These are phyloP conservation scores for Myodes glareolus DNA, from an alignment of 2,113 vertebrate genomes.

Conservation along the genomic window DNA sequence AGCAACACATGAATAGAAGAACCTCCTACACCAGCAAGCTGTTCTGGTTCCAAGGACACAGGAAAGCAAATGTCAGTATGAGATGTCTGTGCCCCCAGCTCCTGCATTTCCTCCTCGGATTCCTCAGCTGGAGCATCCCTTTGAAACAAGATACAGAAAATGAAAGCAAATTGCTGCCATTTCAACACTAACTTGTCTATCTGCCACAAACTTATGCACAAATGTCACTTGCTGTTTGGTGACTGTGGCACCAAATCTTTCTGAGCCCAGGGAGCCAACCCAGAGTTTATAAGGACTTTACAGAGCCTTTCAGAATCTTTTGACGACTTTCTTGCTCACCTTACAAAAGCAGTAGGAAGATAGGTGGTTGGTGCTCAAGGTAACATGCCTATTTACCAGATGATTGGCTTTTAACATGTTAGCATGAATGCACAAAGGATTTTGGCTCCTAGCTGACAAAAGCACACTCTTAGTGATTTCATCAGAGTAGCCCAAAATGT, in stretches of 20 bases:
- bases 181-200: background rate
- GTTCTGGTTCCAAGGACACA: background rate
- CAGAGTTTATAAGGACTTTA: background rate
- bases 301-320: background rate
- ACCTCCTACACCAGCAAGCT: no score
- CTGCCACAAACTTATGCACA: background rate
- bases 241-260: background rate
- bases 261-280: background rate
- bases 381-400: background rate
- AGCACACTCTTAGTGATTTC: background rate
- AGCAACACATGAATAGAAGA: no score
- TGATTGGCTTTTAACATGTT: background rate
- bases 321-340: background rate
- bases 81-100: fast-evolving
- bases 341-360: background rate
- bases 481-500: background rate
- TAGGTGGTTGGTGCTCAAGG: background rate
- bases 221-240: background rate
- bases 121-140: background rate
- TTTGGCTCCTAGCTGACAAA: background rate
- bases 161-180: background rate
- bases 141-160: background rate
- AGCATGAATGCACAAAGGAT: background rate
- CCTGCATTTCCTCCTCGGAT: background rate
- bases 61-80: background rate